Base-by-base conservation (phyloP, 2,797 vertebrate species). In the Anguilla obscura region DNA sequence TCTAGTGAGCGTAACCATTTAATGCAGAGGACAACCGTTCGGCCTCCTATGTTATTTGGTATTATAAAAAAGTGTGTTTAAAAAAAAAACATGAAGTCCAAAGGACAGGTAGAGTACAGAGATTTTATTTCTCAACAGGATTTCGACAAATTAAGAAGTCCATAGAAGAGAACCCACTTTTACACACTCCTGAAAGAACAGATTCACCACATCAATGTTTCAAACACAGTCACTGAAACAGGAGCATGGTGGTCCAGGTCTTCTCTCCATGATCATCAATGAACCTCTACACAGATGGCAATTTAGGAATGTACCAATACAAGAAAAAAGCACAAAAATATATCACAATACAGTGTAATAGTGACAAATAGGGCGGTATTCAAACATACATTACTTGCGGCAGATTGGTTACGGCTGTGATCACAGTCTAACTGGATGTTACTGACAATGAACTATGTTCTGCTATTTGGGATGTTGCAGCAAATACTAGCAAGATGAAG, bases 151-250 rank as follows among this genome's bases (percentile, higher is more conserved):
- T 93, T 89, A 94, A 92, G 92, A 93, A 94, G 92, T 92, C 91
- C 92, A 74, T 8, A 27, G 24, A 69, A 92, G 91, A 92, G 88
- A 86, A 93, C 85, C 86, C 84, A 91, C 91, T 92, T 93, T 90
- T 92, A 93, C 94, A 95, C 93, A 92, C 92, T 89, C 71, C 93
- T 89, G 94, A 94, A 95, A 94, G 92, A 92, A 92, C 88, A 89
- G 90, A 93, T 94, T 94, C 90, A 95, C 92, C 93, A 96, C 96
- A 90, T 93, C 90, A 93, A 95, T 92, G 94, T 90, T 90, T 90
- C 90, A 94, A 93, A 94, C 91, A 94, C 94, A 94, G 89, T 92
- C 90, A 95, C 92, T 90, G 92, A 92, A 93, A 92, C 88, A 88
- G 82, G 50, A 92, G 88, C 87, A 0, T 88, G 89, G 91, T 52